Base-by-base conservation (phyloP, 2,797 vertebrate genomes). In the Liasis olivaceus region DNA sequence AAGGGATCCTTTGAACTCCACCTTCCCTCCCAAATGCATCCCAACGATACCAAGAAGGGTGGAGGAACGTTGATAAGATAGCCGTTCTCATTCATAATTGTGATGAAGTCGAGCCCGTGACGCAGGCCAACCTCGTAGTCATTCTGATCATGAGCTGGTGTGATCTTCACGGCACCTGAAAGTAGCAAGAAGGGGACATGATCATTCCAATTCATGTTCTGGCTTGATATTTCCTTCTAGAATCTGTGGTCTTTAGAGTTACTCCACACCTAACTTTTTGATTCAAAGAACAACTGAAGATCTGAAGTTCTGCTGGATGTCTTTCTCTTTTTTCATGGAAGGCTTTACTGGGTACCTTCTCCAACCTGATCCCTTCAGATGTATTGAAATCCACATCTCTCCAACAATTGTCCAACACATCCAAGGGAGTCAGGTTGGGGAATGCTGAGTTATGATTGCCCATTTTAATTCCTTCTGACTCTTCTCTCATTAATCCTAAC, bases 141-240 rank as follows among this genome's bases (percentile, higher is more conserved):
- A 2, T 98, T 99, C 95, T 98, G 98, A 96, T 99, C 99, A 1
- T 99, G 99, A 51, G 98, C 99, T 0, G 99, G 99, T n/a, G 99
- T 99, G 97, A 99, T 99, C 97, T 99, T 99, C 96, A 99, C 99
- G 0, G 99, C 99, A 26, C 99, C 99, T 99, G 95, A 58, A 63
- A 59, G 94, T 14, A 5, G 56, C 51, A 51, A 24, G 85, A 7
- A 11, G 13, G 17, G 20, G 17, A 90, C 13, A 47, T 13, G n/a
- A 22, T 20, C 5, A 1, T n/a, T 64, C 88, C 8, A 28, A 20
- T 56, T 1, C 24, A 42, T 11, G 17, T 8, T 26, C 3, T 1
- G 31, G 22, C 6, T 56, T 28, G 0, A 42, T 13, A 3, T 66
- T n/a, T 77, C 58, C 4, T 36, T 1, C 24, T 42, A 15, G 22